Base-by-base conservation (phyloP, 2,113 vertebrate species). In the Upupa epops region DNA sequence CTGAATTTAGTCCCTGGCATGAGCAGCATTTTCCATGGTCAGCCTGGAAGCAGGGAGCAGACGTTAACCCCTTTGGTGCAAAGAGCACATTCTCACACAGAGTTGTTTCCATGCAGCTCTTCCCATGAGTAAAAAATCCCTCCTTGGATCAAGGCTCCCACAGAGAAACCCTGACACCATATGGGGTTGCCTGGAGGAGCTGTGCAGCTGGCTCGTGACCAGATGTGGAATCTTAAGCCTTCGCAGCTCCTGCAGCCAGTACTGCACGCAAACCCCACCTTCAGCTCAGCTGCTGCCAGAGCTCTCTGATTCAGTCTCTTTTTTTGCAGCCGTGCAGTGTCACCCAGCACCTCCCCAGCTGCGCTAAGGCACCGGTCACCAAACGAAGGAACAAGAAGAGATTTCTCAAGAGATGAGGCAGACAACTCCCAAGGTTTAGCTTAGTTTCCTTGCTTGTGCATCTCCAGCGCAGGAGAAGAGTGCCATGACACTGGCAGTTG, bases 21-120 rank as follows among this genome's bases (percentile, higher is more conserved):
- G 74, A 92, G 78, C 64, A 6, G 32, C 28, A 90, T 95, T 96
- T 96, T 95, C 93, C 95, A 92, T 19, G 74, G 91, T 84, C 83
- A 92, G 89, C n/a, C 89, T 58, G 40, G 70, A 71, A 92, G 66
- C 54, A 90, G 14, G 72, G 73, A 88, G 48, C 37, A 82, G 74
- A 69, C 46, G 86, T 94, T 92, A 93, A 96, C 78, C 52, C 60
- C 20, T 69, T 79, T 2, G 0, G 28, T 46, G 40, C 70, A 78
- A 71, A 36, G 19, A 81, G 26, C 42, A 70, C 29, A 92, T 81
- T 90, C 54, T 29, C 81, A 72, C 28, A 19, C 16, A 10, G 8
- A 13, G 16, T 49, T 84, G 37, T 83, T 88, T 54, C 52, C 58
- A 40, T 26, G 60, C 48, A 81, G 34, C 5, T 2, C 4, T 75